These are phyloP conservation scores for Sternarchorhynchus goeldii DNA, from an alignment of 2,797 vertebrate genomes.

Conservation along the genomic window DNA sequence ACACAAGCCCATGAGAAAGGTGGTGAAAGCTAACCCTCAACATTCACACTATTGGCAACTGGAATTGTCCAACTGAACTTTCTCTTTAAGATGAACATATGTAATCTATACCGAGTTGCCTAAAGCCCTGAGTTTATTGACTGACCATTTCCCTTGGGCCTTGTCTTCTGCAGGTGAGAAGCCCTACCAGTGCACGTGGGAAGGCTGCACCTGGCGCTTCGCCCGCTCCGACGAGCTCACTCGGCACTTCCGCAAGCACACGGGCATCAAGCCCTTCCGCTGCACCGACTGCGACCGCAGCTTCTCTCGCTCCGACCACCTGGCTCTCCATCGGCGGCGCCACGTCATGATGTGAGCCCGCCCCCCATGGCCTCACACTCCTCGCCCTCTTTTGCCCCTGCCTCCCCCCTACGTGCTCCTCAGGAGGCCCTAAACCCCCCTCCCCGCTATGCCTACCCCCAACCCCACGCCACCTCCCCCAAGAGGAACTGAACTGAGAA, in stretches of 20 bases:
- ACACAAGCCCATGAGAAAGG: background rate
- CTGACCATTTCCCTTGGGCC: background rate
- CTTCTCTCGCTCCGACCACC: conserved; percentile 96
- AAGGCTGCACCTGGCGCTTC: conserved; percentile 96
- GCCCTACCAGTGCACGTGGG: conserved; percentile 97
- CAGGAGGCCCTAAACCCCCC: conserved; percentile 33
- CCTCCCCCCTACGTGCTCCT: conserved; percentile 36
- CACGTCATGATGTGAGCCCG: conserved; percentile 92
- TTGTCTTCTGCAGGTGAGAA: conserved; percentile 83
- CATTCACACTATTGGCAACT: background rate
- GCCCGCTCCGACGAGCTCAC: conserved; percentile 96
- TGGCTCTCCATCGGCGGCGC: conserved; percentile 92
- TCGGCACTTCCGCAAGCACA: conserved; percentile 96
- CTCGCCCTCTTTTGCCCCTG: background rate
- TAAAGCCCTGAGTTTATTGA: background rate
- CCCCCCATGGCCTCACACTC: no score
- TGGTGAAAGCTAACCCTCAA: no score
- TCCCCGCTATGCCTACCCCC: no score
- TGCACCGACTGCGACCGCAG: conserved; percentile 95
- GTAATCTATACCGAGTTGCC: background rate
- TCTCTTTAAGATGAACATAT: background rate
- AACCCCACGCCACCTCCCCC: conserved; percentile 4
- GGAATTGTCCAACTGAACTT: background rate
- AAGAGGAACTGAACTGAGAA: conserved; percentile 35
- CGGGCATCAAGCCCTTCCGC: conserved; percentile 94